A percentile compares a stretch with the other conserved stretches of the same genome.
These are phyloP conservation scores for Parasteatoda lunata DNA, from an alignment of 2,888 invertebrate species.

Conservation along the genomic window DNA sequence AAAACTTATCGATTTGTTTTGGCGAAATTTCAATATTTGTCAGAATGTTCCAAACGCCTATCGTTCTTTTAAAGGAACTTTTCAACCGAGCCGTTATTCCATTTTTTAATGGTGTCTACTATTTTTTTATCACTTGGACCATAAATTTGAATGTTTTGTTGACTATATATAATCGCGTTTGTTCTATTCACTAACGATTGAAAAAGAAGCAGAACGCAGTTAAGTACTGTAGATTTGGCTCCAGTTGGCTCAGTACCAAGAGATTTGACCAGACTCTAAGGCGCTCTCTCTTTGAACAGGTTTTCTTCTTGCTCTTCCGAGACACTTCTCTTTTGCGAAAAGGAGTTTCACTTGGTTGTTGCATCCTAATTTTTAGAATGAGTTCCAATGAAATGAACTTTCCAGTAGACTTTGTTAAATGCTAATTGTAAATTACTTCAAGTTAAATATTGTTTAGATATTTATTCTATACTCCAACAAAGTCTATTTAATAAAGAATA, in stretches of 20 bases:
- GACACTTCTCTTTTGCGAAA: not conserved
- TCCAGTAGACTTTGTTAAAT: too few species aligned
- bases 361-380: not conserved
- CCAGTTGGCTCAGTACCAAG: constrained; percentile 42
- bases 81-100: too few species aligned
- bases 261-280: constrained; percentile 46
- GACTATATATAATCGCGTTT: not conserved
- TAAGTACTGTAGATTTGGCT: constrained; percentile 1
- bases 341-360: not conserved
- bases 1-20: too few species aligned
- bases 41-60: too few species aligned
- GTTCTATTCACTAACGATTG: not conserved
- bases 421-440: too few species aligned
- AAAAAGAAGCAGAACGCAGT: not conserved
- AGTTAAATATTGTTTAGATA: too few species aligned
- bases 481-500: too few species aligned
- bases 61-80: too few species aligned
- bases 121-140: not conserved
- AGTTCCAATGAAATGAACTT: too few species aligned
- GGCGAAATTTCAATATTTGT: too few species aligned
- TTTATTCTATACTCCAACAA: too few species aligned
- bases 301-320: constrained; percentile 10
- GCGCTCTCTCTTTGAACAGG: constrained; percentile 38
- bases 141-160: not conserved
- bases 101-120: too few species aligned